Evolutionary conservation across 2,797 vertebrate species (phyloP).

Genomic region (Halcyon badia): DNA sequence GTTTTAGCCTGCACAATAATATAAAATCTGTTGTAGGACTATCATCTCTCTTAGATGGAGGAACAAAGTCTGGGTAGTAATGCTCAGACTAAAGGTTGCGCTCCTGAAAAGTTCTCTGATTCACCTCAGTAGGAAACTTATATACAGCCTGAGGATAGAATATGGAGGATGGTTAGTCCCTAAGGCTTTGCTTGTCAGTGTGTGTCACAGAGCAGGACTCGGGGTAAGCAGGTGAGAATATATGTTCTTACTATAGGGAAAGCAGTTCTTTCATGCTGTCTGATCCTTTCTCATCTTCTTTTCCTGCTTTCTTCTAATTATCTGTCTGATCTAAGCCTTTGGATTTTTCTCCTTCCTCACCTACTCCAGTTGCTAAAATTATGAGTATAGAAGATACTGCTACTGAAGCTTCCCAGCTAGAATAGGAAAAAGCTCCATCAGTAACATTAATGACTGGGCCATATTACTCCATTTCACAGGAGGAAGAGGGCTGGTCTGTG

Average conservation of each 20-base stretch:
- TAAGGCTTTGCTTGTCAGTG: background rate
- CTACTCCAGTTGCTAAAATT: background rate
- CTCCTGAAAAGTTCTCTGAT: background rate
- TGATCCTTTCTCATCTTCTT: background rate
- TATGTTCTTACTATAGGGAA: background rate
- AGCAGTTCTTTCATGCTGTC: background rate
- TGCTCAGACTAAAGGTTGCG: background rate
- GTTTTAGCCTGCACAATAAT: background rate
- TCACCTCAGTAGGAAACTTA: background rate
- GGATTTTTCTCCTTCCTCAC: background rate
- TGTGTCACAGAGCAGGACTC: background rate
- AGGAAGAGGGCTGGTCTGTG: background rate
- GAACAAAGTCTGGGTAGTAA: background rate
- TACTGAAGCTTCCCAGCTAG: background rate
- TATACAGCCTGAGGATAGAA: background rate
- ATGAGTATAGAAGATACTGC: background rate
- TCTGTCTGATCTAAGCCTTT: background rate
- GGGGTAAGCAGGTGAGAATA: background rate
- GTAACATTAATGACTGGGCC: background rate
- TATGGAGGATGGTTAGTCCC: background rate
- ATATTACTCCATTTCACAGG: background rate
- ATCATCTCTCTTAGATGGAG: background rate
- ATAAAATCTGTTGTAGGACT: background rate
- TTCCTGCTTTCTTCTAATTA: background rate
- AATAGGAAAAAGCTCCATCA: background rate